Conservation (phyloP, 2,113 vertebrate genomes). For the Etia nguti region DNA sequence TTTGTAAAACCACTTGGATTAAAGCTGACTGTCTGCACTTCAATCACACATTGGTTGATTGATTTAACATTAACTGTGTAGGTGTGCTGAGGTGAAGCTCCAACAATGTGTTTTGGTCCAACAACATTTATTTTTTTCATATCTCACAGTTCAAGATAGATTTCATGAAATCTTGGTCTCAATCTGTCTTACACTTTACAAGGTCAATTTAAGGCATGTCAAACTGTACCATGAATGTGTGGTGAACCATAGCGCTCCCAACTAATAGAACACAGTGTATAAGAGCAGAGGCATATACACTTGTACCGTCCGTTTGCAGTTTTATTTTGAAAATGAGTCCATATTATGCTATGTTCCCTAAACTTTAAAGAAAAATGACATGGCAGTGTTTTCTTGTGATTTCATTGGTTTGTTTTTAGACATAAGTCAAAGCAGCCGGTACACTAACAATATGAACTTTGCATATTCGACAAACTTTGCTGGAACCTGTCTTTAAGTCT, state of each 20-base stretch:
- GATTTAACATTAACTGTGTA: background rate
- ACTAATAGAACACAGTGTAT: background rate
- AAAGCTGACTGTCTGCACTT: background rate
- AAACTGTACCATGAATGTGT: background rate
- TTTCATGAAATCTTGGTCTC: background rate
- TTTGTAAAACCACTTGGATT: background rate
- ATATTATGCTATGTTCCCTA: background rate
- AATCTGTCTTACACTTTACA: background rate
- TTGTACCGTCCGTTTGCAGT: background rate
- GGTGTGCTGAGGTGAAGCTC: background rate
- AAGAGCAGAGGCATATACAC: background rate
- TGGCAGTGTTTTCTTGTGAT: background rate
- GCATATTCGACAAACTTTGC: background rate
- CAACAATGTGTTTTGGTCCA: background rate
- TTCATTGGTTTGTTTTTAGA: background rate
- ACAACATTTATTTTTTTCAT: background rate
- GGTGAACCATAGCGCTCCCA: background rate
- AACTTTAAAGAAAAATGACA: background rate
- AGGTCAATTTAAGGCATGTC: background rate
- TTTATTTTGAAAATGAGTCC: background rate
- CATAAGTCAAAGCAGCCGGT: background rate
- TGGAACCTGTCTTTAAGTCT: background rate
- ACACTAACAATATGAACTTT: background rate
- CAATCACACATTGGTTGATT: background rate
- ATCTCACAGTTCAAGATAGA: background rate